These are phyloP conservation scores for Diadegma fenestrale DNA, from an alignment of 2,888 invertebrate genomes.

Conservation along the genomic window DNA sequence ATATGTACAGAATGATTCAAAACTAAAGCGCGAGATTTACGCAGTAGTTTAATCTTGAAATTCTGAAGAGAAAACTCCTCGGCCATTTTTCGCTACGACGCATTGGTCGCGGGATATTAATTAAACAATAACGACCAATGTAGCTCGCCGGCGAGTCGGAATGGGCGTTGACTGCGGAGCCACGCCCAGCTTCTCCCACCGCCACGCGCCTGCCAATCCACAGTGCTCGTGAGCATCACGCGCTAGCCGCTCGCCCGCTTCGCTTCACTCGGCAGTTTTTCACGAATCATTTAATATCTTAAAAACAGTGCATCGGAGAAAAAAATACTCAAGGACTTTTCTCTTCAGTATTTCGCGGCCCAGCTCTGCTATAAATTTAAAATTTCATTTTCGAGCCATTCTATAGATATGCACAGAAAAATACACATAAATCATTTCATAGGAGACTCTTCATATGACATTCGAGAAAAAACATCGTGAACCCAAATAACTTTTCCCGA, in stretches of 20 bases:
- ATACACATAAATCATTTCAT: slow-evolving; percentile 14
- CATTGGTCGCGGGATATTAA: not conserved
- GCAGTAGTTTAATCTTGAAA: not conserved
- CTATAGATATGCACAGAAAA: not conserved
- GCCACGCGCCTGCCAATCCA: not conserved
- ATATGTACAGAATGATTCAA: not conserved
- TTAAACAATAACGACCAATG: not conserved
- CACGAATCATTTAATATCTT: not conserved
- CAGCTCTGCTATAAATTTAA: not conserved
- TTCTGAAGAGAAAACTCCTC: not conserved
- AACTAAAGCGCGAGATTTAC: not conserved
- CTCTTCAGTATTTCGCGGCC: not conserved
- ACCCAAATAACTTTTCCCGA: slow-evolving; percentile 14
- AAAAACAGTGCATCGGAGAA: not conserved
- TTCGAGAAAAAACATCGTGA: not conserved
- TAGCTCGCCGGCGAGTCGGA: not conserved
- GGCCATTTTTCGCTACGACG: not conserved
- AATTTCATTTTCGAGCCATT: not conserved
- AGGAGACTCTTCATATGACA: slow-evolving; percentile 2
- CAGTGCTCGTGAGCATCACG: not conserved
- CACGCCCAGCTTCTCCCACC: not conserved
- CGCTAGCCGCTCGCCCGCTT: not conserved
- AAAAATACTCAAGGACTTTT: not conserved
- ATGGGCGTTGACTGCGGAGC: not conserved
- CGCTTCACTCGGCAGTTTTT: no score